Evolutionary conservation across 2,797 vertebrate genomes (phyloP).

Genomic region (Protosalanx chinensis): DNA sequence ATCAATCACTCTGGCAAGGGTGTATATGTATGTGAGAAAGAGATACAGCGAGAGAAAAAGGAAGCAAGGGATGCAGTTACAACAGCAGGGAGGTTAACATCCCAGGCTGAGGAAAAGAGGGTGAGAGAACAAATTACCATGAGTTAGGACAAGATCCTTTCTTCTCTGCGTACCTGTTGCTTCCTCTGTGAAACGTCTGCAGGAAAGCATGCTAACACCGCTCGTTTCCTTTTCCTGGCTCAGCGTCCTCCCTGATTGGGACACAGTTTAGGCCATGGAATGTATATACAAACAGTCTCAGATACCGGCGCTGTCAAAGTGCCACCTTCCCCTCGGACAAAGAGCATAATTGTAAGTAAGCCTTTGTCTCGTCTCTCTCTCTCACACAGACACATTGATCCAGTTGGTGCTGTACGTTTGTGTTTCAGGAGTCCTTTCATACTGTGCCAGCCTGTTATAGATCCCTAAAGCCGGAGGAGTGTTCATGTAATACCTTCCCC

Average conservation of each 20-base stretch:
- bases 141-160: neutral
- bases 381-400: neutral
- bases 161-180: no score
- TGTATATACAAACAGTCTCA: slow-evolving; percentile 8
- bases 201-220: slow-evolving; percentile 8
- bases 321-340: no score
- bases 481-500: slow-evolving; percentile 44
- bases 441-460: slow-evolving; percentile 27
- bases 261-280: slow-evolving; percentile 18
- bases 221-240: slow-evolving; percentile 27
- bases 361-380: no score
- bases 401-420: slow-evolving; percentile 31
- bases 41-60: neutral
- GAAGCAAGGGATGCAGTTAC: no score
- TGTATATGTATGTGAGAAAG: slow-evolving; percentile 1
- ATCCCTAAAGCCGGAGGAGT: slow-evolving; percentile 31
- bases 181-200: no score
- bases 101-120: neutral
- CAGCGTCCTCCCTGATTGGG: slow-evolving; percentile 25
- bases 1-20: slow-evolving; percentile 35
- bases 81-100: neutral
- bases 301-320: neutral
- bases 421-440: slow-evolving; percentile 8
- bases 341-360: no score
- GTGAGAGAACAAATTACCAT: neutral